Evolutionary conservation across 2,888 invertebrate species (phyloP).

Genomic region (Latheticus oryzae): DNA sequence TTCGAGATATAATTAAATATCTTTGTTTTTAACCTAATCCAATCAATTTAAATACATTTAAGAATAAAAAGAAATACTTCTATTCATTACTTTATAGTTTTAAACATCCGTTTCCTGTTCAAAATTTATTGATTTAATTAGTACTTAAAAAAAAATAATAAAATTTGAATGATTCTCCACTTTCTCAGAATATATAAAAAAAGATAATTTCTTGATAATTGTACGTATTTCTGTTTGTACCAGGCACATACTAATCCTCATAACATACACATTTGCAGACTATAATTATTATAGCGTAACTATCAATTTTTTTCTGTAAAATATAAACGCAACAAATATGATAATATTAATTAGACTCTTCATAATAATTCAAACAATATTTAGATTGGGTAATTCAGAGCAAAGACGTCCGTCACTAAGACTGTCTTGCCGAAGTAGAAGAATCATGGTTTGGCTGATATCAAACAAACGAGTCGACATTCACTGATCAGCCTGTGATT

Average conservation of each 20-base stretch:
- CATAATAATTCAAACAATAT: constrained; percentile 8
- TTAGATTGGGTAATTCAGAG: constrained; percentile 21
- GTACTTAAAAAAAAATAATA: neutral
- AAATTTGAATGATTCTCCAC: neutral
- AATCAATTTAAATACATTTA: too few relatives aligned
- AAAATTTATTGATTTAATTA: too few relatives aligned
- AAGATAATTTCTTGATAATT: constrained; percentile 2
- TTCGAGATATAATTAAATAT: too few relatives aligned
- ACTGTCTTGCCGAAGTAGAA: constrained; percentile 27
- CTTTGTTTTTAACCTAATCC: too few relatives aligned
- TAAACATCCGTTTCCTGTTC: too few relatives aligned
- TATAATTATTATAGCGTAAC: too few relatives aligned
- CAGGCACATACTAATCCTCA: constrained; percentile 5
- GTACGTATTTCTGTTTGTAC: constrained; percentile 1
- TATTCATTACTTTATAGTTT: too few relatives aligned
- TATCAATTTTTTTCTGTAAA: too few relatives aligned
- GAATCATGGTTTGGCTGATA: constrained; percentile 35
- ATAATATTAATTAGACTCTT: too few relatives aligned
- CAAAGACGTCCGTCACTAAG: constrained; percentile 17
- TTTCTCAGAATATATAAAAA: neutral
- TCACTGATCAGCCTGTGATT: constrained; percentile 42
- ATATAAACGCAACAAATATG: too few relatives aligned
- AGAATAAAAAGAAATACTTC: too few relatives aligned
- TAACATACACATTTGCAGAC: too few relatives aligned
- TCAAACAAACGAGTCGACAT: constrained; percentile 31